Base-by-base conservation (phyloP, 37 sponge, comb jelly and placozoan species). In the Beroe forskalii region DNA sequence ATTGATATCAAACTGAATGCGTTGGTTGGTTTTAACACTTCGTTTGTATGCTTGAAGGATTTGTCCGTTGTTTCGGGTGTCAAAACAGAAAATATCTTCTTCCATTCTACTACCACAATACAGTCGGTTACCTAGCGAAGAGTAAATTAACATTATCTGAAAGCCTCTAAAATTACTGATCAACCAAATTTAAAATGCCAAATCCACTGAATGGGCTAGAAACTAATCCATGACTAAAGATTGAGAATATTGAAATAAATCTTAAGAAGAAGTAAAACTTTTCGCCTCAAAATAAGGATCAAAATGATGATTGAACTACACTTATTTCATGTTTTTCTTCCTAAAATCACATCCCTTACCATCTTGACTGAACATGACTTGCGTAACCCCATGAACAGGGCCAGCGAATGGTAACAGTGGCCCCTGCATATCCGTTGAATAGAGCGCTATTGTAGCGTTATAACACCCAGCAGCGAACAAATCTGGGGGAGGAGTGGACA, bases 51-150 rank as follows among this genome's bases (percentile, higher is more conserved):
- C 42, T 43, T 44, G 86, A 1, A 80, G 55, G 24, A 44, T 23
- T 80, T 35, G 4, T 12, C 55, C 44, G 55, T 17, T 80, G 25
- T 41, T 33, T 42, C 86, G 43, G 0, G 86, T 80, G 35, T 80
- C 86, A n/a, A 80, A 80, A 20, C 44, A 23, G 55, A 42, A 80
- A 19, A 80, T 80, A n/a, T 80, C 55, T 4, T 30, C 20, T 25
- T 80, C 86, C 86, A 80, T 80, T 42, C 86, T 80, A 22, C 55
- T 80, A 24, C 86, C 86, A 43, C 86, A 80, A 25, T 80, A 80
- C 30, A 80, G 86, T 44, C 31, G 14, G 14, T 3, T 72, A 36
- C 75, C 75, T 72, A 30, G 22, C 6, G 28, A n/a, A n/a, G n/a
- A n/a, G n/a, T n/a, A n/a, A n/a, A n/a, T n/a, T n/a, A n/a, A n/a